These are phyloP conservation scores for Yponomeuta sedellus DNA, from an alignment of 2,888 invertebrate species.

Conservation along the genomic window DNA sequence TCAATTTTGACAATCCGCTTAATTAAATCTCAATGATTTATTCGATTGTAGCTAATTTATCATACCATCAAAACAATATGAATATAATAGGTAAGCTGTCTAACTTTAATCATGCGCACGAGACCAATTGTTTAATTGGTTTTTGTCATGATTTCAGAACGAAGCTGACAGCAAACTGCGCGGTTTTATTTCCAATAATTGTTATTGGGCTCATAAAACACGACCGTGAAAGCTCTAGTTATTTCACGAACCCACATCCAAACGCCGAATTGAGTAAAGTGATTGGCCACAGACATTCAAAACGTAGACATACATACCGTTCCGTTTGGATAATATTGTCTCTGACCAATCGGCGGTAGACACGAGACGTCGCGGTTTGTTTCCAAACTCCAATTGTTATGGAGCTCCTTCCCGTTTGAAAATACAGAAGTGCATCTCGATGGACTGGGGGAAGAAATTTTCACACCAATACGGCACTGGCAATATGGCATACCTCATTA, in stretches of 20 bases:
- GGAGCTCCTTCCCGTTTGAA: neutral
- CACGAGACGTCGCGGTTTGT: slow-evolving; percentile 4
- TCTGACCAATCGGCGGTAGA: slow-evolving; percentile 11
- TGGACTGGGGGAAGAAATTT: too few relatives aligned
- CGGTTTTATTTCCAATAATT: slow-evolving; percentile 4
- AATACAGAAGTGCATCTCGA: neutral
- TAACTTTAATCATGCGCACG: neutral
- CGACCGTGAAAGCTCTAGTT: slow-evolving; percentile 6
- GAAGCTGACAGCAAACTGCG: neutral
- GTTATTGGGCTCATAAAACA: neutral
- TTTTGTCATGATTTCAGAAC: neutral
- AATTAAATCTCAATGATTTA: slow-evolving; percentile 11
- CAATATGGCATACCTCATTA: too few relatives aligned
- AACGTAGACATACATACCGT: slow-evolving; percentile 1
- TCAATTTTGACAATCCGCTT: neutral
- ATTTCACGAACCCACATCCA: neutral
- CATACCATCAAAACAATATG: slow-evolving; percentile 6
- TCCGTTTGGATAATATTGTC: slow-evolving; percentile 15
- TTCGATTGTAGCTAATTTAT: slow-evolving; percentile 7
- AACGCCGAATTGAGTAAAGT: neutral
- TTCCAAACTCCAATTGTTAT: neutral
- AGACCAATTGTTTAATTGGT: neutral
- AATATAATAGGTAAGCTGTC: neutral
- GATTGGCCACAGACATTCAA: slow-evolving; percentile 1
- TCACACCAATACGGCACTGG: too few relatives aligned